These are phyloP conservation scores for Drosophila ercepeae DNA, from an alignment of 1,140 invertebrate species.

Conservation along the genomic window DNA sequence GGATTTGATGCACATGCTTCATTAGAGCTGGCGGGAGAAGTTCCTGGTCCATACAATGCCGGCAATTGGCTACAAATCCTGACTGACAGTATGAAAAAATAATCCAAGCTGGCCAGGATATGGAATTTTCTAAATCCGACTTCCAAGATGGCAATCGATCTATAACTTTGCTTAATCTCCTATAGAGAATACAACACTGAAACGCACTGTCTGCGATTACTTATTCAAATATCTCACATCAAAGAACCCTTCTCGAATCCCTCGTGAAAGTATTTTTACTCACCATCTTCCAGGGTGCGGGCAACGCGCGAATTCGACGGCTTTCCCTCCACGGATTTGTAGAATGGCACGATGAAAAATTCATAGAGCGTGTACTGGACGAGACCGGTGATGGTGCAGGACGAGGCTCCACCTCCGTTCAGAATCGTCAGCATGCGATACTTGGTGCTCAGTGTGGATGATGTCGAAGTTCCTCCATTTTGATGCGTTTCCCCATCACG, in stretches of 20 bases:
- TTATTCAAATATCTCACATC: constrained; percentile 51
- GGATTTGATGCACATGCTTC: constrained; percentile 60
- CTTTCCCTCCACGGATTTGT: constrained; percentile 90
- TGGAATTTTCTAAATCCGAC: not conserved
- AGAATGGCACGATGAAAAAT: constrained; percentile 91
- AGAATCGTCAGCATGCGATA: constrained; percentile 88
- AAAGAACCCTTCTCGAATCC: constrained; percentile 33
- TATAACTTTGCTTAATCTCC: no score
- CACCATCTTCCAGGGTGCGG: constrained; percentile 90
- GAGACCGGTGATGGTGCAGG: constrained; percentile 88
- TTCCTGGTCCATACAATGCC: constrained; percentile 5
- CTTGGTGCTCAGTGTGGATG: constrained; percentile 66
- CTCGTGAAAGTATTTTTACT: constrained; percentile 69
- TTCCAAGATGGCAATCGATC: not conserved
- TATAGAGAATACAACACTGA: not conserved
- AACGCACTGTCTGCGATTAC: constrained; percentile 26
- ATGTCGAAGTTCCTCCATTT: constrained; percentile 13
- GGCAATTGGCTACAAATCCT: constrained; percentile 26
- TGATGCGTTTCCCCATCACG: constrained; percentile 63
- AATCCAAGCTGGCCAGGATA: not conserved
- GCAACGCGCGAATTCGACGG: constrained; percentile 90
- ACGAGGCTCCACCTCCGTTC: constrained; percentile 87
- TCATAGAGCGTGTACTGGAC: constrained; percentile 89
- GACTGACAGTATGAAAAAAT: constrained; percentile 21
- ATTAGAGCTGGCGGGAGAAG: constrained; percentile 45